Conservation (phyloP, 2,888 invertebrate species). For the Lomographa bimaculata region DNA sequence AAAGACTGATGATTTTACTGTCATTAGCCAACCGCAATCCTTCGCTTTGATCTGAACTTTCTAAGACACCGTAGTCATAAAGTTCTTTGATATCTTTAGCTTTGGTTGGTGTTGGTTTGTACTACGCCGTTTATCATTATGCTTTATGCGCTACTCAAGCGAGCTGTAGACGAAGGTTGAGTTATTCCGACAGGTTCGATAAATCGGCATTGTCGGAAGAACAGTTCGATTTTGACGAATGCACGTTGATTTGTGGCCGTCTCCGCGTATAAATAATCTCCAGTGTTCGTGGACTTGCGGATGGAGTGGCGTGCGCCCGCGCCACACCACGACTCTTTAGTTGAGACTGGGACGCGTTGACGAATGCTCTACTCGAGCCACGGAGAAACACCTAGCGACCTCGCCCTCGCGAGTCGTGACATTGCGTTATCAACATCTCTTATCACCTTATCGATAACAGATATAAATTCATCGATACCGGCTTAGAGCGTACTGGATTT, state of each 20-base stretch:
- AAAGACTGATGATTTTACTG: constrained; percentile 43
- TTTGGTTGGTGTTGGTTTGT: not conserved
- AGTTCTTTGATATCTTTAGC: constrained; percentile 17
- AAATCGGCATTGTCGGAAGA: constrained; percentile 38
- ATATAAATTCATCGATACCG: constrained; percentile 55
- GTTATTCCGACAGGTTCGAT: constrained; percentile 22
- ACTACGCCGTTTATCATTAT: not conserved
- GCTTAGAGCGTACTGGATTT: constrained; percentile 34
- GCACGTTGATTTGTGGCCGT: constrained; percentile 54
- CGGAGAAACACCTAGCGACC: constrained; percentile 53
- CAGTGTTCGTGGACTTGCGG: constrained; percentile 51
- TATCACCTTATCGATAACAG: constrained; percentile 60
- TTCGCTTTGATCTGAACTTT: constrained; percentile 38
- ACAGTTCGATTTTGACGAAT: constrained; percentile 55
- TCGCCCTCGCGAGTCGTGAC: constrained; percentile 66
- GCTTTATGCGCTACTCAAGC: constrained; percentile 1
- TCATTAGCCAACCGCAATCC: constrained; percentile 26
- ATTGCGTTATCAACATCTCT: constrained; percentile 63
- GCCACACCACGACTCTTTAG: constrained; percentile 62
- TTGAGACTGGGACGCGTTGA: constrained; percentile 75
- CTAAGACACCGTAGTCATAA: constrained; percentile 16
- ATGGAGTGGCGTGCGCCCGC: constrained; percentile 67
- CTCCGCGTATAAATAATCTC: constrained; percentile 68
- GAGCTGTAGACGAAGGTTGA: not conserved
- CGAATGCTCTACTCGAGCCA: constrained; percentile 64